Evolutionary conservation across 1,140 invertebrate genomes (phyloP), one percentile per base, ranked within the genome.

Genomic region (Cheumatopsyche charites): DNA sequence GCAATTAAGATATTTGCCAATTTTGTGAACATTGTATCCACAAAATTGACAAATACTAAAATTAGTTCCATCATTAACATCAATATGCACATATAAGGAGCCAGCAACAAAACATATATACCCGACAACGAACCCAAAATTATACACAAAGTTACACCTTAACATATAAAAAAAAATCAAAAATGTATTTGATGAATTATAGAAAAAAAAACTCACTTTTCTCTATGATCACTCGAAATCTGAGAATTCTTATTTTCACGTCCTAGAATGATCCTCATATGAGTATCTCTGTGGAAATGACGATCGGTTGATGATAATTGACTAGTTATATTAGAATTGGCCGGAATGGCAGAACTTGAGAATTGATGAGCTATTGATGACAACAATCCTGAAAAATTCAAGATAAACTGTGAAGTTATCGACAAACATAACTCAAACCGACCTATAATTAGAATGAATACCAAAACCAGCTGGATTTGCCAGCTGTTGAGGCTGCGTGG

Each of bases 201-300:
- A 11, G 42, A 63, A 47, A 25, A 23, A 4, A 67, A 67, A 49
- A 19, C 68, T 25, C 76, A 74, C 79, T 80, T 67, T 52, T 62
- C 71, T 79, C 78, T n/a, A 52, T 79, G 43, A 63, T 75, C 61
- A 76, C 76, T 69, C 1, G 55, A 17, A 19, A 77, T 67, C 12
- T 76, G 73, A 5, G 78, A 71, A 62, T 82, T 78, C 76, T 87
- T 87, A 5, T 85, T 80, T 71, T 84, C 84, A 52, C 88, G 81
- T 2, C 93, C 93, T 71, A 96, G 82, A 78, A 95, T 95, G 72
- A 95, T 95, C 76, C 92, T 87, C 93, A 96, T 95, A 77, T 95
- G 93, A 7, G 93, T 94, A 80, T 95, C 93, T 7, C 92, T 86
- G 29, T 91, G 91, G 81, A 94, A 94, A 78, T 94, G 91, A 23